phyloP scores from a whole-genome alignment of 1,140 invertebrate species.

The Saccostrea cuccullata region DNA sequence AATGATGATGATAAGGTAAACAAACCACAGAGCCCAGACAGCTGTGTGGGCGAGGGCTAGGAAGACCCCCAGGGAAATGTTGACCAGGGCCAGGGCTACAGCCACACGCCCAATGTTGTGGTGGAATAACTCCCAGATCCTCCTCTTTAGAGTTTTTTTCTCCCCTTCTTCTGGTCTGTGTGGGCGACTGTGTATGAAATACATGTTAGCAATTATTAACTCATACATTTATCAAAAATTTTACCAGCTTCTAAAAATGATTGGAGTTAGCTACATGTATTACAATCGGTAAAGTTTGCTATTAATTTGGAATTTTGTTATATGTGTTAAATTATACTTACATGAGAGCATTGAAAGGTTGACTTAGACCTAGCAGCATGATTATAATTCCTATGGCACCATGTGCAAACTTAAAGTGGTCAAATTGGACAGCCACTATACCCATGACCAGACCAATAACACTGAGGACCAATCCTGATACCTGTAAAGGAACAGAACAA shows the following conservation, averaged over 20 bases:
- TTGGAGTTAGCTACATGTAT: too few relatives aligned
- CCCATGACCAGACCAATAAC: conserved; percentile 52
- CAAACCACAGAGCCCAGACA: conserved; percentile 59
- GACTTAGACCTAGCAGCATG: conserved; percentile 52
- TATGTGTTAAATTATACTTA: conserved; percentile 34
- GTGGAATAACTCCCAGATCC: conserved; percentile 56
- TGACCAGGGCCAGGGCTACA: conserved; percentile 54
- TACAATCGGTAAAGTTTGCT: too few relatives aligned
- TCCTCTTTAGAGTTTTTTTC: conserved; percentile 30
- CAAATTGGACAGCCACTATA: conserved; percentile 55
- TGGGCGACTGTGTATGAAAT: conserved; percentile 52
- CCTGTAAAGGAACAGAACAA: conserved; percentile 43
- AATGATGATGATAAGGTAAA: conserved; percentile 53
- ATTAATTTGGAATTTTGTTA: too few relatives aligned
- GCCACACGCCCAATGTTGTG: conserved; percentile 46
- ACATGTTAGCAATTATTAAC: background rate
- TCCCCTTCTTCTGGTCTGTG: conserved; percentile 40
- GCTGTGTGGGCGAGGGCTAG: conserved; percentile 52
- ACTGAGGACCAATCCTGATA: conserved; percentile 51
- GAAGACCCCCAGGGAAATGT: conserved; percentile 63
- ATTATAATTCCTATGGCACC: conserved; percentile 54
- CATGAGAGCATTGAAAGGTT: conserved; percentile 59
- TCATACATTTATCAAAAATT: background rate
- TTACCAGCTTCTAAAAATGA: too few relatives aligned
- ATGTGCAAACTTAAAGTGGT: conserved; percentile 58